phyloP scores from a whole-genome alignment of 2,888 invertebrate species.

The Campaea margaritaria region DNA sequence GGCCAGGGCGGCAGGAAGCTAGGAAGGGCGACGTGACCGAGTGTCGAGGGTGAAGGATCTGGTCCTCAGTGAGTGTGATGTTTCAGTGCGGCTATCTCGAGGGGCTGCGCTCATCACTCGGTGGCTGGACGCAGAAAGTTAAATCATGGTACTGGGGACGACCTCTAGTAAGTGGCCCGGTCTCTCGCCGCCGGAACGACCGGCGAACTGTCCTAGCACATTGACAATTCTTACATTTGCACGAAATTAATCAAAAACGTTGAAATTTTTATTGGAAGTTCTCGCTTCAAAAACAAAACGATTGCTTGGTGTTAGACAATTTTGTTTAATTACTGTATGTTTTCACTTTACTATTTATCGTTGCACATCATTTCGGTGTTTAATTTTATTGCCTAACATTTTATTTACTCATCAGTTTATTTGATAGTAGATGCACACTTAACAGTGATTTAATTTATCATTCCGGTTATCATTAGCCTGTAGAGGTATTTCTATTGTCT shows the following conservation, averaged over 20 bases:
- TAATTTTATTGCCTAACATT: constrained; percentile 63
- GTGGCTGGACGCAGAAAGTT: constrained; percentile 98
- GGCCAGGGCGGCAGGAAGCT: constrained; percentile 29
- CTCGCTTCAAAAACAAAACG: constrained; percentile 75
- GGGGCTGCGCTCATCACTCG: constrained; percentile 97
- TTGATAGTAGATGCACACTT: constrained; percentile 70
- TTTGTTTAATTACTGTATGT: constrained; percentile 66
- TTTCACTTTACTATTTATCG: constrained; percentile 72
- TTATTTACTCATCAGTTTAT: constrained; percentile 59
- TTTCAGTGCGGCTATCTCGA: constrained; percentile 96
- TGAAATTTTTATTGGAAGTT: constrained; percentile 69
- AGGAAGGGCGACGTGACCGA: constrained; percentile 45
- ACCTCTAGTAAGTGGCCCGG: constrained; percentile 95
- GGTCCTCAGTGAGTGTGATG: constrained; percentile 84
- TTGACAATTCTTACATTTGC: constrained; percentile 80
- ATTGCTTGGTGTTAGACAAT: constrained; percentile 80
- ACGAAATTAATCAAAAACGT: constrained; percentile 69
- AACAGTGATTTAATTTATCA: constrained; percentile 59
- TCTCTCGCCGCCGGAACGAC: constrained; percentile 73
- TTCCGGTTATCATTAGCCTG: constrained; percentile 73
- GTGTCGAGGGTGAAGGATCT: constrained; percentile 59
- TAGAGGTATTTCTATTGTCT: constrained; percentile 70
- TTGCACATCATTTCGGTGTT: constrained; percentile 80
- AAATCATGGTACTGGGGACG: constrained; percentile 99
- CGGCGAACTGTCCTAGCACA: constrained; percentile 82